These are phyloP conservation scores for Gila orcuttii DNA, from an alignment of 2,113 vertebrate species.

Conservation along the genomic window DNA sequence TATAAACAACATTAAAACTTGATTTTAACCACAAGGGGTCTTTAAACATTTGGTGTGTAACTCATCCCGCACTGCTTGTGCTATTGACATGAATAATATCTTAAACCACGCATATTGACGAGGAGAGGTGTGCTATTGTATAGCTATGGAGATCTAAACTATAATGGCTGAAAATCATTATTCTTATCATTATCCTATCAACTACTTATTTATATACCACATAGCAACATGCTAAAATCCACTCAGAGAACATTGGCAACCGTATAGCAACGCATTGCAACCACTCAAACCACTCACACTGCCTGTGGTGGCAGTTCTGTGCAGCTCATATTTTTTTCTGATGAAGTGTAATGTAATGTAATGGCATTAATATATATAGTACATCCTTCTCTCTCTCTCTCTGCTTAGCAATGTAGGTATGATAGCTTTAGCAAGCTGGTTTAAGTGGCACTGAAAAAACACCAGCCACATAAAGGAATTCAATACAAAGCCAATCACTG, in stretches of 20 bases:
- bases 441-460: conserved; percentile 51
- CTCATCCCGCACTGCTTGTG: background rate
- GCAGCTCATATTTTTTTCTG: background rate
- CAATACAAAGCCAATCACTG: conserved; percentile 52
- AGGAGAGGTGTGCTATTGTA: background rate
- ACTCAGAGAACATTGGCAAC: background rate
- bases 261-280: background rate
- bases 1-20: too few relatives aligned
- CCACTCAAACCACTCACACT: background rate
- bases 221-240: background rate
- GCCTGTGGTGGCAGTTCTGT: background rate
- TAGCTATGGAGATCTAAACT: background rate
- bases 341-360: background rate
- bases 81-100: background rate
- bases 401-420: conserved; percentile 17
- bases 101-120: background rate
- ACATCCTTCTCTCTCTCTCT: background rate
- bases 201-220: background rate
- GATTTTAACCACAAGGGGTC: background rate
- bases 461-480: conserved; percentile 24
- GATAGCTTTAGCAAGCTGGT: conserved; percentile 48
- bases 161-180: background rate
- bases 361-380: background rate
- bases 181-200: background rate
- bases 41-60: background rate